These are phyloP conservation scores for Leptodactylus fallax DNA, from an alignment of 2,797 vertebrate genomes.

Conservation along the genomic window DNA sequence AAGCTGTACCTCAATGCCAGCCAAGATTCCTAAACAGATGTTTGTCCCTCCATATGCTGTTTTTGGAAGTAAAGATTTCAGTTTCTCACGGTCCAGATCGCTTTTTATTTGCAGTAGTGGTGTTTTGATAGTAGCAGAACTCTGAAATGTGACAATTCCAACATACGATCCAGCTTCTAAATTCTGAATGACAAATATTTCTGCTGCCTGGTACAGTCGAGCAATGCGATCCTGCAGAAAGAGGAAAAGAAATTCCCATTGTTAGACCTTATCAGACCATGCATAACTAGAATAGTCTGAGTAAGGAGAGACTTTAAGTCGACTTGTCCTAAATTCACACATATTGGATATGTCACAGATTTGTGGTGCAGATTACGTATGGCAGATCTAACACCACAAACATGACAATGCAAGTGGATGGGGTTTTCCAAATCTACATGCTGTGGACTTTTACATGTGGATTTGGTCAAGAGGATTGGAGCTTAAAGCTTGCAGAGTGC, in stretches of 20 bases:
- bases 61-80: slow-evolving; percentile 69
- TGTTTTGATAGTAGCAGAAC: background rate
- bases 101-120: slow-evolving; percentile 21
- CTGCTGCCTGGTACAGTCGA: slow-evolving; percentile 37
- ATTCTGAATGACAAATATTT: slow-evolving; percentile 33
- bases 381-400: too few species aligned
- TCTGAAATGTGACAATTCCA: slow-evolving; percentile 43
- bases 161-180: slow-evolving; percentile 36
- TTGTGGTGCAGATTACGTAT: too few species aligned
- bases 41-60: slow-evolving; percentile 41
- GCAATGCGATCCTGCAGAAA: slow-evolving; percentile 6
- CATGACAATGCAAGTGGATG: too few species aligned
- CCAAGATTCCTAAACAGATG: slow-evolving; percentile 71
- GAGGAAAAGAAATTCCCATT: background rate
- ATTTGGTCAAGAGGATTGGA: too few species aligned
- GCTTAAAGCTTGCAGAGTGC: too few species aligned
- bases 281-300: background rate
- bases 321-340: too few species aligned
- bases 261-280: background rate
- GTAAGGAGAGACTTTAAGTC: too few species aligned
- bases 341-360: too few species aligned
- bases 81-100: slow-evolving; percentile 59
- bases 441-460: too few species aligned
- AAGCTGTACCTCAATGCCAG: slow-evolving; percentile 70
- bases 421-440: too few species aligned